These are phyloP conservation scores for Bombus pascuorum DNA, from an alignment of 1,140 invertebrate genomes.

Conservation along the genomic window DNA sequence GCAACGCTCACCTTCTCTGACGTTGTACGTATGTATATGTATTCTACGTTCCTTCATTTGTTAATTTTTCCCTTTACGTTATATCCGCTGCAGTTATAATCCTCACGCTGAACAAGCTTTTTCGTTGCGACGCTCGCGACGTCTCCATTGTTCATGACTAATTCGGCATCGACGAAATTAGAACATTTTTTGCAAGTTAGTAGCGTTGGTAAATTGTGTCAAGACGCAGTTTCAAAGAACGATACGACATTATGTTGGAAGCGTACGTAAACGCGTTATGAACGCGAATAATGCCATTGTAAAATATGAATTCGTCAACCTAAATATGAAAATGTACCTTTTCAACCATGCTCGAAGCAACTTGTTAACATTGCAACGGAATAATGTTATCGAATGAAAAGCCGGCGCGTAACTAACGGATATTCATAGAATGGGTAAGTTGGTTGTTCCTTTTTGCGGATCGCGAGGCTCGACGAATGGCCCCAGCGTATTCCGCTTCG, in stretches of 20 bases:
- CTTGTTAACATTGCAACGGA: not conserved
- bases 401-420: not conserved
- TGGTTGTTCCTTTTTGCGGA: not conserved
- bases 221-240: not conserved
- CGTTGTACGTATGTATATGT: not conserved
- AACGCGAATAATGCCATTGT: not conserved
- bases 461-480: not conserved
- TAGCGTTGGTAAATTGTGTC: not conserved
- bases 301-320: slow-evolving; percentile 33
- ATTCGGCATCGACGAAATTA: no score
- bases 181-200: no score
- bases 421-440: not conserved
- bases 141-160: not conserved
- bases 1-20: not conserved
- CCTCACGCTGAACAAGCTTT: not conserved
- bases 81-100: not conserved
- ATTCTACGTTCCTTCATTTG: not conserved
- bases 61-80: not conserved
- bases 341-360: not conserved
- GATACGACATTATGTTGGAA: not conserved
- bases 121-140: not conserved
- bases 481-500: not conserved
- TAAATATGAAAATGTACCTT: slow-evolving; percentile 8
- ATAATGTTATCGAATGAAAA: slow-evolving; percentile 8
- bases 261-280: not conserved